Percentiles rank a stretch among this genome's conserved stretches.
phyloP scores from a whole-genome alignment of 53 echinoderm and acorn worm species.

The Zoroaster sp. region DNA sequence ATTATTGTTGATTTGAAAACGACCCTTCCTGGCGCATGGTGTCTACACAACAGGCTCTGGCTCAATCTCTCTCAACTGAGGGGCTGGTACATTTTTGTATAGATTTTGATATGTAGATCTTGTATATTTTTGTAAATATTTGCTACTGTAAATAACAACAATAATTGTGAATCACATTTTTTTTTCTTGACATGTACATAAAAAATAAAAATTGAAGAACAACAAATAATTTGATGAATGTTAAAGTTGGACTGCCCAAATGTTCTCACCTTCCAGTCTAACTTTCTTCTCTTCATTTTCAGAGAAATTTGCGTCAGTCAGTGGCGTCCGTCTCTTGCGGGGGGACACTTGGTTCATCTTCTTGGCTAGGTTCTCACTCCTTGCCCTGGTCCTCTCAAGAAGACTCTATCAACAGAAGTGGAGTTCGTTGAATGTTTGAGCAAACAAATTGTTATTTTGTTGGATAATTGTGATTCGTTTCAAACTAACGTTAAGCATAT shows the following conservation, averaged over 20 bases:
- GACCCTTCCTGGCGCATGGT: constrained; percentile 61
- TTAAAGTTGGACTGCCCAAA: not conserved
- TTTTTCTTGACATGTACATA: too few species aligned
- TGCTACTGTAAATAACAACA: too few species aligned
- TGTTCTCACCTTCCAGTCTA: not conserved
- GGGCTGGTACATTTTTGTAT: constrained; percentile 78
- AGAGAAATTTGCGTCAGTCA: constrained; percentile 44
- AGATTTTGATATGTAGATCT: too few species aligned
- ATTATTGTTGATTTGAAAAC: too few species aligned
- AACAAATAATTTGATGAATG: not conserved
- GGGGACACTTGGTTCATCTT: constrained; percentile 91
- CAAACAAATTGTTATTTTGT: too few species aligned
- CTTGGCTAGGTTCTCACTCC: constrained; percentile 87
- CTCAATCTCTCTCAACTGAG: constrained; percentile 46
- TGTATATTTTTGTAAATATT: too few species aligned
- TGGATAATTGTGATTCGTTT: too few species aligned
- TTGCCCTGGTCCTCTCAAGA: constrained; percentile 89
- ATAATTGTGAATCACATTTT: too few species aligned
- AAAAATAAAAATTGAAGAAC: too few species aligned
- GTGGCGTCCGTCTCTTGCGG: constrained; percentile 76
- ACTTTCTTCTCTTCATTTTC: constrained; percentile 34
- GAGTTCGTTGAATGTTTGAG: too few species aligned
- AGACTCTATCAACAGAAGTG: constrained; percentile 67
- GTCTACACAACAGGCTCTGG: constrained; percentile 1
- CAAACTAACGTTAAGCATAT: not conserved